Evolutionary conservation across 2,888 invertebrate species (phyloP).

Genomic region (Mythimna impura): DNA sequence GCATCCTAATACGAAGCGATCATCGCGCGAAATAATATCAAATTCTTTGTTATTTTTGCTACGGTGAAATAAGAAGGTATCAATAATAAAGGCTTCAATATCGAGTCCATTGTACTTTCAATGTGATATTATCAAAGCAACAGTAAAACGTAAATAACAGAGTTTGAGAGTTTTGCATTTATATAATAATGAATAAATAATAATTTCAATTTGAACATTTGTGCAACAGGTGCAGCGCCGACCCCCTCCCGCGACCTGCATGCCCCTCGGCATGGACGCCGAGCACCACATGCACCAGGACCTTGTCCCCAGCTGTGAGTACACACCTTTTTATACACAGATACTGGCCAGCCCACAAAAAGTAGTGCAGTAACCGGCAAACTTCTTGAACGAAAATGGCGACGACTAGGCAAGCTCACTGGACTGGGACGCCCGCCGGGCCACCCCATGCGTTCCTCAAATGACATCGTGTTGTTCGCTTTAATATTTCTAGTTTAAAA

Average conservation of each 20-base stretch:
- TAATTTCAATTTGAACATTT: neutral
- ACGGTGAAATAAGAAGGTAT: too few species aligned
- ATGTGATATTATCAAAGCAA: too few species aligned
- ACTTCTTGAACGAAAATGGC: neutral
- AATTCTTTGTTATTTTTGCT: too few species aligned
- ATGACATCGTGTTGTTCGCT: neutral
- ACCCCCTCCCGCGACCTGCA: constrained; percentile 85
- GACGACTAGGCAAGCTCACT: neutral
- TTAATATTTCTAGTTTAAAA: too few species aligned
- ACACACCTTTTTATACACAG: constrained; percentile 11
- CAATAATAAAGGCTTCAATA: too few species aligned
- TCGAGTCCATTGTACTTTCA: too few species aligned
- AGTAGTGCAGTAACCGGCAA: neutral
- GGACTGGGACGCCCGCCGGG: too few species aligned
- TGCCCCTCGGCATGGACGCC: constrained; percentile 86
- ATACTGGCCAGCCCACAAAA: neutral
- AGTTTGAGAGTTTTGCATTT: too few species aligned
- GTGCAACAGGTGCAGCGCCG: constrained; percentile 84
- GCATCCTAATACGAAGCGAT: too few species aligned
- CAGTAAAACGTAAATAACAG: too few species aligned
- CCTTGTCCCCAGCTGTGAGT: constrained; percentile 88
- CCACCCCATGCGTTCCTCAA: neutral
- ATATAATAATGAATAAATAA: too few species aligned
- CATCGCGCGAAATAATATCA: too few species aligned
- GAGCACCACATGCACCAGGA: constrained; percentile 89